Evolutionary conservation across 2,113 vertebrate genomes (phyloP).

Genomic region (Heterochromis multidens): DNA sequence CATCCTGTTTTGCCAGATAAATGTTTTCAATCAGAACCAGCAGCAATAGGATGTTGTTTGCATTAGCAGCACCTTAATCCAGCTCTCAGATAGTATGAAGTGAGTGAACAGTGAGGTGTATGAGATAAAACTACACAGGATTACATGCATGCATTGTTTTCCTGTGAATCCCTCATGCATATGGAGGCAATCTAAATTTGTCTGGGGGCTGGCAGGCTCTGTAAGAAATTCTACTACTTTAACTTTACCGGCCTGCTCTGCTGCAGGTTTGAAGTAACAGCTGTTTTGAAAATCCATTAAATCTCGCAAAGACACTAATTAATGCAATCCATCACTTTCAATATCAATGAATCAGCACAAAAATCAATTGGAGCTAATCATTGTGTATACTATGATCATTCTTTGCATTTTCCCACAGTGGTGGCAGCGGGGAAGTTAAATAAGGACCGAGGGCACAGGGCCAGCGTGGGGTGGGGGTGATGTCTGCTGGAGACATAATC

Average conservation of each 20-base stretch:
- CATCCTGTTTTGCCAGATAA: not conserved
- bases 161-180: not conserved
- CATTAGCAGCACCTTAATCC: not conserved
- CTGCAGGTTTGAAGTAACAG: not conserved
- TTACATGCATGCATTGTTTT: not conserved
- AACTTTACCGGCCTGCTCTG: not conserved
- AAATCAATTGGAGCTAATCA: not conserved
- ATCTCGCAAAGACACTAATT: not conserved
- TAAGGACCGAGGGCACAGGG: not conserved
- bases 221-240: not conserved
- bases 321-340: conserved; percentile 2
- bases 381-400: not conserved
- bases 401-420: not conserved
- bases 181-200: not conserved
- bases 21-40: not conserved
- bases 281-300: conserved; percentile 12
- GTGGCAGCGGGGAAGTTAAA: not conserved
- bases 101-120: not conserved
- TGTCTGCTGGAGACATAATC: not conserved
- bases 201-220: not conserved
- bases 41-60: not conserved
- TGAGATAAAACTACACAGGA: not conserved
- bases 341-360: not conserved
- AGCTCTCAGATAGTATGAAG: not conserved
- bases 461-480: not conserved